Percentiles rank a stretch among this genome's conserved stretches.
phyloP scores from a whole-genome alignment of 2,113 vertebrate genomes.

The Sterrhoptilus dennistouni region DNA sequence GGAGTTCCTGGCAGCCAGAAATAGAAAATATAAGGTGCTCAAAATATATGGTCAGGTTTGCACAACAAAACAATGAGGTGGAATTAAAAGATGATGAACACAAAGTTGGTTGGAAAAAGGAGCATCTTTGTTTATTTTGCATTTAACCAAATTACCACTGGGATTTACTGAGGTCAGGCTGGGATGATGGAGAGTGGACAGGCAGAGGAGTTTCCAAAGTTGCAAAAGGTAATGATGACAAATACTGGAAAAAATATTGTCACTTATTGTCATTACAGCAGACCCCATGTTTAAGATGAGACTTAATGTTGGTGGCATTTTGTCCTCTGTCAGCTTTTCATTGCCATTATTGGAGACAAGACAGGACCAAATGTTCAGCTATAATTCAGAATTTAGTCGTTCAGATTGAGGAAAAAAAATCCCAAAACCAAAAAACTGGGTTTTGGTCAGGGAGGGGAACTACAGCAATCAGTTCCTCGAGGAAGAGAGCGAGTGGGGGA shows the following conservation, averaged over 20 bases:
- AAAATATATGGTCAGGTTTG: neutral
- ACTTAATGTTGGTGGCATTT: neutral
- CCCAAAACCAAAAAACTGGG: neutral
- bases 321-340: neutral
- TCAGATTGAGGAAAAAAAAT: neutral
- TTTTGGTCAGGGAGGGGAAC: neutral
- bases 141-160: neutral
- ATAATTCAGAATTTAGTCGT: neutral
- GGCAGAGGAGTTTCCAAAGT: neutral
- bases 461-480: neutral
- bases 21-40: neutral
- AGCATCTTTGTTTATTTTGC: neutral
- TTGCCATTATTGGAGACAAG: neutral
- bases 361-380: neutral
- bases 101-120: neutral
- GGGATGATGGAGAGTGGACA: neutral
- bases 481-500: neutral
- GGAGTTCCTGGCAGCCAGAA: neutral
- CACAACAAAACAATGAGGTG: neutral
- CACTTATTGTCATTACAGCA: neutral
- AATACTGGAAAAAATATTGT: neutral
- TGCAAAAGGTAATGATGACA: neutral
- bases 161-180: neutral
- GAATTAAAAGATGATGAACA: neutral
- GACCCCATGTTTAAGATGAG: neutral